Evolutionary conservation across 1,140 invertebrate genomes (phyloP).

Genomic region (Dendrolimus kikuchii): DNA sequence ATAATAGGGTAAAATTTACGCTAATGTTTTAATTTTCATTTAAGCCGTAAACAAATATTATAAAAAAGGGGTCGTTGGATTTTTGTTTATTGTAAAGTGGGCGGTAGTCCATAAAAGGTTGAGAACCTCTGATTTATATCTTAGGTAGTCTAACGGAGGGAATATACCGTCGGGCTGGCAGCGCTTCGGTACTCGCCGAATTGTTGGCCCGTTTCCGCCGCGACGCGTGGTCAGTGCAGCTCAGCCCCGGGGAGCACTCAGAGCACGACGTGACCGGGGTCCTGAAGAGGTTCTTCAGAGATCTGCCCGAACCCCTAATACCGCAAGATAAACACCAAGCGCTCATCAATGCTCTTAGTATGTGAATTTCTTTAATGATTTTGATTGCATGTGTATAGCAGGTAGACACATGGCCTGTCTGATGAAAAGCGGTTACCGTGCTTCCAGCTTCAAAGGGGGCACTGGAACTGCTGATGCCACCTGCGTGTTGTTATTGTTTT

Average conservation of each 20-base stretch:
- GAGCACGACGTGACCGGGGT: slow-evolving; percentile 91
- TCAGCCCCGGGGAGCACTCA: slow-evolving; percentile 80
- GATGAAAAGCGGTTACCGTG: too few species aligned
- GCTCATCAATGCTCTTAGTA: slow-evolving; percentile 27
- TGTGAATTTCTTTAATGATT: slow-evolving; percentile 1
- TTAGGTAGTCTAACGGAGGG: slow-evolving; percentile 87
- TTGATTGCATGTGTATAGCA: not conserved
- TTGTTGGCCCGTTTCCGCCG: slow-evolving; percentile 82
- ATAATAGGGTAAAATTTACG: too few species aligned
- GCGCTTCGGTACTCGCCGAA: slow-evolving; percentile 81
- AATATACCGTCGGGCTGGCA: slow-evolving; percentile 88
- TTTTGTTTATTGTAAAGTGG: too few species aligned
- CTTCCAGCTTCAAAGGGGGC: too few species aligned
- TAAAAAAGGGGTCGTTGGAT: too few species aligned
- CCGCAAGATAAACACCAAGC: slow-evolving; percentile 22
- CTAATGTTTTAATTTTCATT: too few species aligned
- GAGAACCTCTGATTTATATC: too few species aligned
- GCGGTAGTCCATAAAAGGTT: too few species aligned
- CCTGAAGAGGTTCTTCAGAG: slow-evolving; percentile 87
- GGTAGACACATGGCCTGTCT: too few species aligned
- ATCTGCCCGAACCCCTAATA: slow-evolving; percentile 82
- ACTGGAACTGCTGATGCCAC: too few species aligned
- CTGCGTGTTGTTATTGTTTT: too few species aligned
- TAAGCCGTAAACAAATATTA: too few species aligned
- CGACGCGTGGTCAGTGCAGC: slow-evolving; percentile 88